Percentiles rank a stretch among this genome's conserved stretches.
phyloP scores from a whole-genome alignment of 2,888 invertebrate genomes.

The Leptopilina drosophilae region DNA sequence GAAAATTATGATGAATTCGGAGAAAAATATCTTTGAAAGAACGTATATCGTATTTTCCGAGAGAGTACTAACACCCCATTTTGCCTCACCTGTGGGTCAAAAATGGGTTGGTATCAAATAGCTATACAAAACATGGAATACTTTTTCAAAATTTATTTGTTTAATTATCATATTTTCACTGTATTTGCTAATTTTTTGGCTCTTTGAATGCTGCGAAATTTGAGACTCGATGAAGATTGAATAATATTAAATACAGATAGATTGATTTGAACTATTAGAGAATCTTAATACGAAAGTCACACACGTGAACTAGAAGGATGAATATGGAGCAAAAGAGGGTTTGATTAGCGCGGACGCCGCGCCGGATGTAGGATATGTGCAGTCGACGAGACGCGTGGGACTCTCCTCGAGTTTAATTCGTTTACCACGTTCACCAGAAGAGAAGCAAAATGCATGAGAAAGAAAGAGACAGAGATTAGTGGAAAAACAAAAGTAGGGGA shows the following conservation, averaged over 20 bases:
- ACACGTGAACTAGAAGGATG: conserved; percentile 52
- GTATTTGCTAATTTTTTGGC: neutral
- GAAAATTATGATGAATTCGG: too few relatives aligned
- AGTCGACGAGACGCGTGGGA: conserved; percentile 70
- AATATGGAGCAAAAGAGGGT: conserved; percentile 57
- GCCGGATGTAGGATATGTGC: conserved; percentile 69
- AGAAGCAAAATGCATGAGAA: conserved; percentile 32
- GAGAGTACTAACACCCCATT: too few relatives aligned
- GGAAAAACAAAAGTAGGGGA: conserved; percentile 48
- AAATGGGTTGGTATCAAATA: too few relatives aligned
- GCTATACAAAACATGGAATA: too few relatives aligned
- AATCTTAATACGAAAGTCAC: conserved; percentile 32
- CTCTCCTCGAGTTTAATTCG: conserved; percentile 55
- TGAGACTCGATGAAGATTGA: neutral
- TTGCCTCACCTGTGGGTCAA: too few relatives aligned
- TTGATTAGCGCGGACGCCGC: conserved; percentile 62
- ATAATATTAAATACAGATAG: conserved; percentile 13
- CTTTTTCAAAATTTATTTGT: too few relatives aligned
- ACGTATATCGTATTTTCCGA: too few relatives aligned
- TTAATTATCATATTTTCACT: too few relatives aligned
- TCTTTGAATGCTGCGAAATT: neutral
- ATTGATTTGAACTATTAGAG: conserved; percentile 9
- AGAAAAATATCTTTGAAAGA: too few relatives aligned
- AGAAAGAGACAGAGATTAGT: conserved; percentile 39
- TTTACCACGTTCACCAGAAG: conserved; percentile 52